Percentiles rank a stretch among this genome's conserved stretches.
Evolutionary conservation across 1,140 invertebrate genomes (phyloP).

Genomic region (Psilanteris sp.): DNA sequence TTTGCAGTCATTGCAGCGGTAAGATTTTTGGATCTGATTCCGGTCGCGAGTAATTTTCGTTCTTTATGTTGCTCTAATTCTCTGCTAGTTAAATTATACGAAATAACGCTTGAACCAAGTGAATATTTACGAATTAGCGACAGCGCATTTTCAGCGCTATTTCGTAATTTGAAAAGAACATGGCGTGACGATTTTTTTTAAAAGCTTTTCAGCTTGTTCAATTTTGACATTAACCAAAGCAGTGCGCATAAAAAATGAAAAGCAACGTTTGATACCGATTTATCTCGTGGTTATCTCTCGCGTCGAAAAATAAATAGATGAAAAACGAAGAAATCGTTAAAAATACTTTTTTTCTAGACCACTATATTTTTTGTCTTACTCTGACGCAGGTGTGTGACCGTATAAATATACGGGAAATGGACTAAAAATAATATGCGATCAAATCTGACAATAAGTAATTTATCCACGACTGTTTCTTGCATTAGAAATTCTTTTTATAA

Average conservation of each 20-base stretch:
- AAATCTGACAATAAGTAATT: background rate
- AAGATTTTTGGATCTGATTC: constrained; percentile 5
- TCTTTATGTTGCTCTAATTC: constrained; percentile 30
- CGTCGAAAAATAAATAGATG: constrained; percentile 4
- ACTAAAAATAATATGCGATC: too few species aligned
- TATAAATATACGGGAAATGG: too few species aligned
- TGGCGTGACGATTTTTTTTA: too few species aligned
- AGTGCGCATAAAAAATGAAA: background rate
- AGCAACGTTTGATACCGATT: too few species aligned
- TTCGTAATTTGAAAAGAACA: too few species aligned
- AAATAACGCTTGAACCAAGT: constrained; percentile 1
- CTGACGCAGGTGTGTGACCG: constrained; percentile 12
- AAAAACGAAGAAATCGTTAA: constrained; percentile 5
- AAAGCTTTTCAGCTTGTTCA: too few species aligned
- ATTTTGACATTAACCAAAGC: too few species aligned
- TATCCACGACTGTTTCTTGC: background rate
- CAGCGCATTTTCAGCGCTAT: too few species aligned
- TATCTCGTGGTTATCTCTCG: too few species aligned
- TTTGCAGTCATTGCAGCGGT: too few species aligned
- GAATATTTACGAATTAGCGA: constrained; percentile 7
- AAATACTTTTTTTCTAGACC: constrained; percentile 10
- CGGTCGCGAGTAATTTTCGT: constrained; percentile 15
- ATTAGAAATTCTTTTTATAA: too few species aligned
- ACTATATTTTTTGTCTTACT: constrained; percentile 1
- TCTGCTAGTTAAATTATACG: constrained; percentile 4